Base-by-base conservation (phyloP, 2,888 invertebrate species). In the Himalopsyche japonica region DNA sequence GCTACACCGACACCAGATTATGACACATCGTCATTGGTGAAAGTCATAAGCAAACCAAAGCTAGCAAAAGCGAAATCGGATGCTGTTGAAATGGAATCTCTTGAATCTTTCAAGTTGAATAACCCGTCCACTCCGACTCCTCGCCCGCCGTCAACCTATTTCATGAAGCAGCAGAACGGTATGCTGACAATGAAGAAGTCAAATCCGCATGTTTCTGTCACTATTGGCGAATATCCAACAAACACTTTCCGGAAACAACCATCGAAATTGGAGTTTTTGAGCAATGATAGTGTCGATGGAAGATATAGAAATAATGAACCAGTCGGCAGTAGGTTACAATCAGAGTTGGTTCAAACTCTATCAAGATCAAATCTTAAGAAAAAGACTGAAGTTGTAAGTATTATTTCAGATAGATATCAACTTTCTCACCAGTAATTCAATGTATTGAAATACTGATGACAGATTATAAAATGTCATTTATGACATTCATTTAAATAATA, bases 361-460 rank as follows among this genome's bases (percentile, higher is more conserved):
- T 95, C 95, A 88, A 94, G 96, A 89, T 95, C 96, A 82, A 96
- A 96, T 92, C 92, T 96, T 88, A 94, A 94, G 88, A 95, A 94
- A 91, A 94, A 94, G 91, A 95, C 95, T 90, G 95, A 95, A 89
- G 92, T 93, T 87, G 94, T 94, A 89, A 92, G 93, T 91, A 83
- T 48, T 1, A 20, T 3, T 57, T 57, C 20, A n/a, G 57, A 3
- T 57, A 57, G n/a, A 49, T n/a, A n/a, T 49, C n/a, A 20, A 7
- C 5, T 7, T 57, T 57, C 3, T 20, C 57, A 15, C 43, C 37
- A 8, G 1, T 37, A 1, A 37, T 37, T 10, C 10, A 37, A 37
- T 37, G 7, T 8, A 37, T 37, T 8, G 37, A 37, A 37, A 37
- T 37, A 8, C 37, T 37, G 1, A 37, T 8, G 37, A 10, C 10